Base-by-base conservation (phyloP, 2,888 invertebrate genomes). In the Drosophila imparisetae region DNA sequence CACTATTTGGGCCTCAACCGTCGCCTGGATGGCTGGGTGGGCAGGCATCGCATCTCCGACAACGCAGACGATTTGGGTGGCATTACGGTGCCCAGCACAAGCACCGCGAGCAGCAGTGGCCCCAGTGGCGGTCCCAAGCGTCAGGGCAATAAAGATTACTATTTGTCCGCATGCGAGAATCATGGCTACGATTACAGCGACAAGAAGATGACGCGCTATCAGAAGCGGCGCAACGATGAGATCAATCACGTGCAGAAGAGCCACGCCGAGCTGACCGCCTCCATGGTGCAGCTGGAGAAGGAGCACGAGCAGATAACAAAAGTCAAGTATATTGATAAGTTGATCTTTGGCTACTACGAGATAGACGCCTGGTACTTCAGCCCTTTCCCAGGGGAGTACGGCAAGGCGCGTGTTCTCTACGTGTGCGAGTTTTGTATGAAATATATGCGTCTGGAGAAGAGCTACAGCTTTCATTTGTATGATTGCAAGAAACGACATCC, bases 311-410 rank as follows among this genome's bases (percentile, higher is more conserved):
- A 97, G 48, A 97, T 98, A 40, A 99, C 99, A 58, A 93, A 93
- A 77, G 92, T 93, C 8, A 93, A 93, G 63, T 93, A 92, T 57
- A 93, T 93, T 40, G 93, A 93, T 42, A 93, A 93, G 67, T 66
- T 99, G 81, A 98, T 98, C 93, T 97, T 99, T 86, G 99, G 97
- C 18, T 95, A 96, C 90, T 98, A 97, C 93, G 98, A 99, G 94
- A 98, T 99, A 70, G 98, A 98, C 92, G 98, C 99, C 1, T 99
- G 99, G 99, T 99, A 99, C 93, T 99, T 98, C 92, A 99, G 99
- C 86, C 99, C 99, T 0, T 99, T 98, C 92, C 99, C 99, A 0
- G 98, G 98, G 83, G 98, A 99, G 91, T 98, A 98, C 92, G 98
- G 98, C 0, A 97, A 98, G 93, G 97, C 89, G 1, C 95, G 97